Evolutionary conservation across 2,888 invertebrate species (phyloP).

Genomic region (Lucinisca nassula): DNA sequence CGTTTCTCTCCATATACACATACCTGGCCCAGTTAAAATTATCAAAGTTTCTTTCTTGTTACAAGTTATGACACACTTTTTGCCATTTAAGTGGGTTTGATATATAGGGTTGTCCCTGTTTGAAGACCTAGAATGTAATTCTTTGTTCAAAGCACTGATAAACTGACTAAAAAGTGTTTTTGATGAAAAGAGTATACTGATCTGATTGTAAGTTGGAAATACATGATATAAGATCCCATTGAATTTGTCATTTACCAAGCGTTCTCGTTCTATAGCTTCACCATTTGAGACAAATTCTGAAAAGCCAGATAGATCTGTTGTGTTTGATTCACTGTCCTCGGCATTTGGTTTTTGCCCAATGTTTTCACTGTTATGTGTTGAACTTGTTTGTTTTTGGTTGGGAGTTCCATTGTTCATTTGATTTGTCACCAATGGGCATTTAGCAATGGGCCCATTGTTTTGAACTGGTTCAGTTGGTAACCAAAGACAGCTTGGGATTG

Average conservation of each 20-base stretch:
- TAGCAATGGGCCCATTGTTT: too few species aligned
- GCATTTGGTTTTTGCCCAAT: not conserved
- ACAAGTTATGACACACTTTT: too few species aligned
- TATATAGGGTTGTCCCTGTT: slow-evolving; percentile 4
- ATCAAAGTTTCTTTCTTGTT: not conserved
- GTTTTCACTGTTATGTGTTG: not conserved
- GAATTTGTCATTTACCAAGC: not conserved
- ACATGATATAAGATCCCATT: not conserved
- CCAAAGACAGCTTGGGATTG: not conserved
- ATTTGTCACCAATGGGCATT: not conserved
- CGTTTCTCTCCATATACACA: not conserved
- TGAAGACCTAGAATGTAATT: not conserved
- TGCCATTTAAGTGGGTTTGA: not conserved
- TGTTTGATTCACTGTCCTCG: not conserved
- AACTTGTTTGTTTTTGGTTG: not conserved
- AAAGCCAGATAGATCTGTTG: not conserved
- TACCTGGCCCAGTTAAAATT: not conserved
- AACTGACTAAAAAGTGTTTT: not conserved
- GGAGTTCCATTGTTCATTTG: not conserved
- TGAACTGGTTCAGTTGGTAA: too few species aligned
- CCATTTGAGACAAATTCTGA: not conserved
- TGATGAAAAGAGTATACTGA: not conserved
- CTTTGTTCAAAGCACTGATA: not conserved
- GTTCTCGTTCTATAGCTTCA: not conserved
- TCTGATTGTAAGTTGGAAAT: not conserved